phyloP scores from a whole-genome alignment of 1,140 invertebrate species.

The Aphelenchoides avenae region DNA sequence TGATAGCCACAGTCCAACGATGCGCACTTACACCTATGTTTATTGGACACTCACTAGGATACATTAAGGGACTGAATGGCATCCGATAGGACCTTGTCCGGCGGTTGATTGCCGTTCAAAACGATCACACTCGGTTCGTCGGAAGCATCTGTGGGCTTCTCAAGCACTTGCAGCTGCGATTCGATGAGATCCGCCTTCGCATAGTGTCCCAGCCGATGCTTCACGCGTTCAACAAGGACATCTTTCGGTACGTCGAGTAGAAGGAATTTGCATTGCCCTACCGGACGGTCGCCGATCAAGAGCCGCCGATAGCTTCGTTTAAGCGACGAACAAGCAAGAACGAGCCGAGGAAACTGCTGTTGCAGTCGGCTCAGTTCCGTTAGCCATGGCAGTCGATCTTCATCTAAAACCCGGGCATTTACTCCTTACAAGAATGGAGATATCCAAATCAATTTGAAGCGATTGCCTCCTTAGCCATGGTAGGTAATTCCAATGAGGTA shows the following conservation, averaged over 20 bases:
- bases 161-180: conserved; percentile 8
- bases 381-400: conserved; percentile 22
- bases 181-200: not conserved
- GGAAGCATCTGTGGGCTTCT: conserved; percentile 9
- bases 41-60: too few relatives aligned
- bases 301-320: conserved; percentile 15
- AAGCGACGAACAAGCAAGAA: conserved; percentile 27
- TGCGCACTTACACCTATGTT: too few relatives aligned
- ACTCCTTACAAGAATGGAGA: too few relatives aligned
- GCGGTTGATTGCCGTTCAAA: not conserved
- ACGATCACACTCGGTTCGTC: not conserved
- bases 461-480: not conserved
- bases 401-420: too few relatives aligned
- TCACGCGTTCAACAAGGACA: not conserved
- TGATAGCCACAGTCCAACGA: too few relatives aligned
- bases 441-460: not conserved
- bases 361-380: not conserved
- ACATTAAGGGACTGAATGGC: too few relatives aligned
- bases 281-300: conserved; percentile 4
- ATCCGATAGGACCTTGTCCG: not conserved
- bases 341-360: not conserved
- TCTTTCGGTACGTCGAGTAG: conserved; percentile 9
- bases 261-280: not conserved
- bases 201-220: conserved; percentile 8
- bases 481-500: not conserved